phyloP scores from a whole-genome alignment of 2,797 vertebrate genomes.

The Bucorvus abyssinicus region DNA sequence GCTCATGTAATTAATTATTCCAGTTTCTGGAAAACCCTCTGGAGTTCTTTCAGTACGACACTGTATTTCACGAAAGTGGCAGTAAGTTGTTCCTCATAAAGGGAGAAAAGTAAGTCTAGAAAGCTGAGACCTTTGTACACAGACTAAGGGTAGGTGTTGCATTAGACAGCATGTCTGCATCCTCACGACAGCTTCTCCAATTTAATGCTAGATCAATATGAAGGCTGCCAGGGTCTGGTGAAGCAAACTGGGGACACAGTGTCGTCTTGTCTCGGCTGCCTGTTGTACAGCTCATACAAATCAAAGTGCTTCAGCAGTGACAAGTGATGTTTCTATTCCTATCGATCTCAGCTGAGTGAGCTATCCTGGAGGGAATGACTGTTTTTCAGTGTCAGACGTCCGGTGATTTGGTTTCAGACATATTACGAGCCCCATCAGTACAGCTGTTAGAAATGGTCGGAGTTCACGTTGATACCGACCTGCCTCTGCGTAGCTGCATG shows the following conservation, averaged over 20 bases:
- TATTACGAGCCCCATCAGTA: conserved; percentile 53
- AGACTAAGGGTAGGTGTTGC: not conserved
- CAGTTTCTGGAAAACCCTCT: not conserved
- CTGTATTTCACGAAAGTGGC: not conserved
- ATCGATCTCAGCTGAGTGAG: conserved; percentile 58
- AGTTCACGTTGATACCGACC: not conserved
- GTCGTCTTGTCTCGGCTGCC: conserved; percentile 65
- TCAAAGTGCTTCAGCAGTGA: conserved; percentile 64
- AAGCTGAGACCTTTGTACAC: not conserved
- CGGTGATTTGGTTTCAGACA: conserved; percentile 45
- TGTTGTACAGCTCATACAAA: conserved; percentile 63
- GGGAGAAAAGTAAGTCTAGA: not conserved
- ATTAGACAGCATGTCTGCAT: conserved; percentile 43
- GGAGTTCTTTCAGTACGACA: not conserved
- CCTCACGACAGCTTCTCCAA: conserved; percentile 26
- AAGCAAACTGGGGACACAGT: conserved; percentile 33
- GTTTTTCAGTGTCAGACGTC: conserved; percentile 55
- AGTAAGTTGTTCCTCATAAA: not conserved
- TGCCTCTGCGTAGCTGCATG: not conserved
- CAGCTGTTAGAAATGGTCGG: not conserved
- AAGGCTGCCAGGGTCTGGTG: conserved; percentile 42
- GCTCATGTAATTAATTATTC: not conserved
- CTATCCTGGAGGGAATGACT: conserved; percentile 51
- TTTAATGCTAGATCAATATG: conserved; percentile 70
- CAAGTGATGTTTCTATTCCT: conserved; percentile 65